Conservation (phyloP, 2,888 invertebrate species). For the Dryadula phaetusa region DNA sequence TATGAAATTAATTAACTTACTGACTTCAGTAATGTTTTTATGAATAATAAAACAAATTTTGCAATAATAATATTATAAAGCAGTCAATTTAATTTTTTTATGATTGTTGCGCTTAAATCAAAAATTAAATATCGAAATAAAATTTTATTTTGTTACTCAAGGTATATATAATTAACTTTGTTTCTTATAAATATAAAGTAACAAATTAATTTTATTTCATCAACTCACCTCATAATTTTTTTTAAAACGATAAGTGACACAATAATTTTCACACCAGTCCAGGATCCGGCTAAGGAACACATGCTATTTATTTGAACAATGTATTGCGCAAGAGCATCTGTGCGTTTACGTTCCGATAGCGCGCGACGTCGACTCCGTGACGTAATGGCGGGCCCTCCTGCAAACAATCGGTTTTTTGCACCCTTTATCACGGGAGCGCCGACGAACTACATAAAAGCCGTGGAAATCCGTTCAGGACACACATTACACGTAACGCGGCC, state of each 20-base stretch:
- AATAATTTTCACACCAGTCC: conserved; percentile 66
- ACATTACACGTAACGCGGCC: conserved; percentile 77
- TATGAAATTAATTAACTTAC: too few relatives aligned
- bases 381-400: conserved; percentile 75
- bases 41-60: too few relatives aligned
- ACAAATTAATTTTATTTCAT: neutral
- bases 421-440: conserved; percentile 80
- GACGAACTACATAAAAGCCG: conserved; percentile 77
- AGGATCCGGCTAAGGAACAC: conserved; percentile 73
- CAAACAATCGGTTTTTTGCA: conserved; percentile 82
- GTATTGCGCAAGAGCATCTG: conserved; percentile 76
- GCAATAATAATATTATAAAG: too few relatives aligned
- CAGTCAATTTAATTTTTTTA: too few relatives aligned
- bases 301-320: conserved; percentile 78
- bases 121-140: too few relatives aligned
- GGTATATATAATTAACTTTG: too few relatives aligned
- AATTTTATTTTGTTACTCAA: too few relatives aligned
- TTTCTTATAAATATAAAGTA: neutral
- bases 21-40: too few relatives aligned
- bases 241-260: conserved; percentile 28
- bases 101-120: too few relatives aligned
- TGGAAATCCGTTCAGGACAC: conserved; percentile 80
- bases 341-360: conserved; percentile 67
- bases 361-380: conserved; percentile 74
- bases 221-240: neutral